Base-by-base conservation (phyloP, 2,113 vertebrate genomes). In the Ammodytes marinus region DNA sequence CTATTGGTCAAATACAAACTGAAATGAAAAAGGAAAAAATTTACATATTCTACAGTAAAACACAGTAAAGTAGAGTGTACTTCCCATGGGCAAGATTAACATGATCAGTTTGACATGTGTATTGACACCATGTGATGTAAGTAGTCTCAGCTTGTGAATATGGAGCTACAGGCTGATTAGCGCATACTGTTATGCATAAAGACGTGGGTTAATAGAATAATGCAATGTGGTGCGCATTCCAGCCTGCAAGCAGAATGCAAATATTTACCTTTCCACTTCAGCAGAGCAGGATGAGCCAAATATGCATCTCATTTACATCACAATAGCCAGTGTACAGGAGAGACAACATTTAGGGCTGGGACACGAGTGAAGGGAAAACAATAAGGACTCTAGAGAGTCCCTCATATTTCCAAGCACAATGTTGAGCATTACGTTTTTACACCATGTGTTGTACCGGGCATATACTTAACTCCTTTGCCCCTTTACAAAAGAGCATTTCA, bases 231-330 rank as follows among this genome's bases (percentile, higher is more conserved):
- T 1, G 35, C 47, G 4, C 61, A 67, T 68, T 70, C n/a, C 73
- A 79, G 75, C 50, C 78, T 85, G 79, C 49, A 37, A 89, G 77
- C 88, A 73, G 70, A 83, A 93, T 90, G 89, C 89, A 89, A 91
- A 94, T 94, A 90, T 93, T 93, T 94, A 95, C 92, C 86, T 93
- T 94, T 93, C 88, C 86, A 90, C 92, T 91, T 86, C 83, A 90
- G 80, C 84, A 88, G 86, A 92, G 88, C 79, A 59, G 52, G 71
- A 77, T 75, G 77, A 88, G 76, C 74, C 58, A 92, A 92, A 92
- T 86, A 80, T 89, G 86, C 86, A 88, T 90, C 81, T 85, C 67
- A 95, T 94, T 94, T 93, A 80, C 92, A 94, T 94, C 77, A 87
- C 74, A 91, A 91, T 78, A 49, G 39, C 19, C 17, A 14, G 50